phyloP scores from a whole-genome alignment of 2,797 vertebrate genomes.

The Basileuterus tristriatus region DNA sequence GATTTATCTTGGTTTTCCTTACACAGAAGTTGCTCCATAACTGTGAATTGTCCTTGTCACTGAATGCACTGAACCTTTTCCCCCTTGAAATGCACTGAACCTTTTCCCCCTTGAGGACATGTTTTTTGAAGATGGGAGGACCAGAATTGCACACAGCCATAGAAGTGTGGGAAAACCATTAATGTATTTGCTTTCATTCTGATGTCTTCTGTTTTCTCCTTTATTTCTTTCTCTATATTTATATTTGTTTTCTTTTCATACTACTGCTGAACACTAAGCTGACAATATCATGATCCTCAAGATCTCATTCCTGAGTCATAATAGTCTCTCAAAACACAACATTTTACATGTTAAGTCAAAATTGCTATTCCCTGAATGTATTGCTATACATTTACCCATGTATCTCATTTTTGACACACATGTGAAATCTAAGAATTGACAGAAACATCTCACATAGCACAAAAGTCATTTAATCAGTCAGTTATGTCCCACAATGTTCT shows the following conservation, averaged over 20 bases:
- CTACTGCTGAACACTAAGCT: neutral
- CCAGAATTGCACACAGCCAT: neutral
- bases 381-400: neutral
- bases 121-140: neutral
- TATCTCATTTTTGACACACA: neutral
- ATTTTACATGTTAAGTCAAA: neutral
- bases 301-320: neutral
- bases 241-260: neutral
- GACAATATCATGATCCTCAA: neutral
- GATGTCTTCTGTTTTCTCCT: neutral
- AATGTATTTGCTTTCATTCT: neutral
- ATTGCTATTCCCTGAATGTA: neutral
- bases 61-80: neutral
- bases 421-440: neutral
- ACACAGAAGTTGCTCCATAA: neutral
- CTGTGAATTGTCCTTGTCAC: neutral
- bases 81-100: neutral
- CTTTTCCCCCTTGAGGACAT: neutral
- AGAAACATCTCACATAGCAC: neutral
- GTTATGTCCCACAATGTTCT: neutral
- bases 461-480: neutral
- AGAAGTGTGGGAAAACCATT: neutral
- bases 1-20: neutral
- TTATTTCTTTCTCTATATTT: neutral
- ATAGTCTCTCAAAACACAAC: neutral